Evolutionary conservation across 2,888 invertebrate genomes (phyloP).

Genomic region (Calameuta filiformis): DNA sequence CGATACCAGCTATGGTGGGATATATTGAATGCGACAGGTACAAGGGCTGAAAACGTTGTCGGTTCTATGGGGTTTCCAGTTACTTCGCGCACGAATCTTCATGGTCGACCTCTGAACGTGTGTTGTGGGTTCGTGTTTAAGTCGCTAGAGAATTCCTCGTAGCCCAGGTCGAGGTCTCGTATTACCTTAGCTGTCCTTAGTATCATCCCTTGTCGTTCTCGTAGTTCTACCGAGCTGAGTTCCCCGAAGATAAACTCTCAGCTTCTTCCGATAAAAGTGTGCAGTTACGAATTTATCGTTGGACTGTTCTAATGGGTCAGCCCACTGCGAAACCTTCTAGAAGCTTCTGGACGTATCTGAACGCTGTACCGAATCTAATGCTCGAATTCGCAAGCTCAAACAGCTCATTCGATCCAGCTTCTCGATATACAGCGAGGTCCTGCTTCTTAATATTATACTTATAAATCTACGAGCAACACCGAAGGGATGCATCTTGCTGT

Average conservation of each 20-base stretch:
- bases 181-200: constrained; percentile 43
- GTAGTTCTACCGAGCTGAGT: constrained; percentile 24
- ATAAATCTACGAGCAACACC: neutral
- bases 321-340: no score
- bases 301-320: neutral
- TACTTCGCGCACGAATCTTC: neutral
- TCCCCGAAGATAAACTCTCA: constrained; percentile 52
- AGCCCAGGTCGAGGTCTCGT: constrained; percentile 43
- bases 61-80: neutral
- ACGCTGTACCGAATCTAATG: neutral
- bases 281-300: constrained; percentile 51
- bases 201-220: constrained; percentile 28
- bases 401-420: neutral
- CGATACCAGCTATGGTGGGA: neutral
- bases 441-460: neutral
- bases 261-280: constrained; percentile 48
- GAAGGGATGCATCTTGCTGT: neutral
- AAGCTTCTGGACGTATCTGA: no score
- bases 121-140: constrained; percentile 13
- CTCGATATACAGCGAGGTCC: neutral
- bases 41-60: constrained; percentile 35
- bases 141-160: constrained; percentile 44
- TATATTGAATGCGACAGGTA: constrained; percentile 29
- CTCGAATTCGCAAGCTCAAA: neutral
- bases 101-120: neutral